Evolutionary conservation across 2,113 vertebrate species (phyloP).

Genomic region (Chrysochloris asiatica): DNA sequence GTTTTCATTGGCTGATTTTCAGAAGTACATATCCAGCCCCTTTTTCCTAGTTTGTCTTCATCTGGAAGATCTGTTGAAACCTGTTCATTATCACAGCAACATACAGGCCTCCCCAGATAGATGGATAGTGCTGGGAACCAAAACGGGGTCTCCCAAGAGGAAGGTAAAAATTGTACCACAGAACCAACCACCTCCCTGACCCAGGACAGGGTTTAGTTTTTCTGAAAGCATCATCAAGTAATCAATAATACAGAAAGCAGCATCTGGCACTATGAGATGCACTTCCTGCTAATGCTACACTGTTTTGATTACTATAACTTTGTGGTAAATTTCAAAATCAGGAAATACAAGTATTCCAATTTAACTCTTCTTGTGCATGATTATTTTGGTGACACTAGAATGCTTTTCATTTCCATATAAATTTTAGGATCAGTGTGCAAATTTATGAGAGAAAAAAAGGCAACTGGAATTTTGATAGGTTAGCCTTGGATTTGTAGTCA

Average conservation of each 20-base stretch:
- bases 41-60: neutral
- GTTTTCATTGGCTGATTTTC: neutral
- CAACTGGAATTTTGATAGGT: too few relatives aligned
- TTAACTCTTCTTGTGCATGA: too few relatives aligned
- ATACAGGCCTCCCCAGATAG: neutral
- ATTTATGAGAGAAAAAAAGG: too few relatives aligned
- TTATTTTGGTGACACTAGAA: too few relatives aligned
- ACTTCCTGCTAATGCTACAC: neutral
- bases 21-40: neutral
- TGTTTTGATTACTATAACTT: too few relatives aligned
- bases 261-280: neutral
- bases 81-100: neutral
- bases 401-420: too few relatives aligned
- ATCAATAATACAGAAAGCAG: neutral
- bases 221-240: neutral
- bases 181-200: neutral
- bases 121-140: neutral
- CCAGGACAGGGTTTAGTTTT: neutral
- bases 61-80: neutral
- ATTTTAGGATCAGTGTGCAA: too few relatives aligned
- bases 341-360: too few relatives aligned
- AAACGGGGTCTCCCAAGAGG: neutral
- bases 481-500: too few relatives aligned
- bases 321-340: too few relatives aligned
- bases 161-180: neutral